phyloP scores from a whole-genome alignment of 2,113 vertebrate species.

The Hydrochoerus hydrochaeris region DNA sequence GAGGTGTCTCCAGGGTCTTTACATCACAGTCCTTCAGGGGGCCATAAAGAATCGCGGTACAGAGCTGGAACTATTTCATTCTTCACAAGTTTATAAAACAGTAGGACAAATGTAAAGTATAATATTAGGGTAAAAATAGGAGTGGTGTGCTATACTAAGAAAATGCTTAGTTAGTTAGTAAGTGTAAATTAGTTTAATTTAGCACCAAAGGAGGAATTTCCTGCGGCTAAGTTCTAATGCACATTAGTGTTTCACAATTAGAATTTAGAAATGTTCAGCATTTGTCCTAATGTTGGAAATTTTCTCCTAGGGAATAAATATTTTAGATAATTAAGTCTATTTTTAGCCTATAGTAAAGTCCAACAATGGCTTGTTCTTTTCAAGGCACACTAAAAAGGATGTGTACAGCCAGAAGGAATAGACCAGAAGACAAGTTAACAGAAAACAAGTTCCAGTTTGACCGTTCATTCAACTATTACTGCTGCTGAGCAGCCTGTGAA shows the following conservation, averaged over 20 bases:
- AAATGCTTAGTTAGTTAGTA: conserved; percentile 74
- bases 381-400: neutral
- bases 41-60: conserved; percentile 35
- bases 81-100: conserved; percentile 58
- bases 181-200: conserved; percentile 81
- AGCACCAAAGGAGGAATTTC: conserved; percentile 73
- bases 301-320: conserved; percentile 3
- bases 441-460: neutral
- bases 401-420: neutral
- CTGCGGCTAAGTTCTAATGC: conserved; percentile 68
- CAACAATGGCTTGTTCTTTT: neutral
- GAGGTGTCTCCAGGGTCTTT: conserved; percentile 53
- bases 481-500: neutral
- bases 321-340: conserved; percentile 41
- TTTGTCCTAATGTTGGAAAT: conserved; percentile 65
- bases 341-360: conserved; percentile 5
- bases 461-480: neutral
- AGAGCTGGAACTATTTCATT: conserved; percentile 54
- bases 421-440: neutral
- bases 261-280: conserved; percentile 64
- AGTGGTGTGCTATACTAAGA: conserved; percentile 59
- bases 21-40: conserved; percentile 47
- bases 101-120: conserved; percentile 46
- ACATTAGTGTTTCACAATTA: conserved; percentile 70
- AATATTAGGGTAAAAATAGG: conserved; percentile 69